Evolutionary conservation across 2,888 invertebrate species (phyloP).

Genomic region (Apantesis nais): DNA sequence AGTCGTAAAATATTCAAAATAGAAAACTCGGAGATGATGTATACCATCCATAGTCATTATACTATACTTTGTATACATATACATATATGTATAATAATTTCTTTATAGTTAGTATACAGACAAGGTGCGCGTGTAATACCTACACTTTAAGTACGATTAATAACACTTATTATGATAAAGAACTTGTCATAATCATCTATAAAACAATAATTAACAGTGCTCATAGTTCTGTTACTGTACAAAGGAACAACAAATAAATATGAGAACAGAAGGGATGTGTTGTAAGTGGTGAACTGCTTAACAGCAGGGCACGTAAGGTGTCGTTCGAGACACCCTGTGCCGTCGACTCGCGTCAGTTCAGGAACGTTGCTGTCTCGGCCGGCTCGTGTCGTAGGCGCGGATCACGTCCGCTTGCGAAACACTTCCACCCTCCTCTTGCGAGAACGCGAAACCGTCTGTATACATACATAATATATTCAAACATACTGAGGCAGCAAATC

Average conservation of each 20-base stretch:
- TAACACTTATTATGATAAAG: constrained; percentile 40
- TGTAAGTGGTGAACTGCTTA: constrained; percentile 13
- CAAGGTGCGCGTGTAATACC: constrained; percentile 36
- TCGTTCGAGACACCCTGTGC: neutral
- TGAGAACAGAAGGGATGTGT: neutral
- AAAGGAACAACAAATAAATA: constrained; percentile 33
- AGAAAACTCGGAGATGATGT: constrained; percentile 48
- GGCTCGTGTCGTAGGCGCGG: constrained; percentile 97
- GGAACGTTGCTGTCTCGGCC: constrained; percentile 92
- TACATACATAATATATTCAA: constrained; percentile 26
- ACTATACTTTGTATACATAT: constrained; percentile 45
- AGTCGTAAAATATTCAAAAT: constrained; percentile 49
- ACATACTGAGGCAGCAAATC: neutral
- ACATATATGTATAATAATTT: constrained; percentile 39
- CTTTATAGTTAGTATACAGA: constrained; percentile 38
- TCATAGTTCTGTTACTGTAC: constrained; percentile 24
- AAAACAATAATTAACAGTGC: constrained; percentile 27
- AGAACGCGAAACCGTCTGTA: constrained; percentile 99
- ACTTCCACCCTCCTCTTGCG: constrained; percentile 99
- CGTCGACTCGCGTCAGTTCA: constrained; percentile 65
- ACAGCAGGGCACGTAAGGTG: constrained; percentile 1
- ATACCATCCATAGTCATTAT: constrained; percentile 43
- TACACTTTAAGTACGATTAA: constrained; percentile 38
- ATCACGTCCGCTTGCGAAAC: constrained; percentile 98
- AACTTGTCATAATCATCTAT: constrained; percentile 42